Conservation (phyloP, 2,797 vertebrate species). For the Coregonus ussuriensis region DNA sequence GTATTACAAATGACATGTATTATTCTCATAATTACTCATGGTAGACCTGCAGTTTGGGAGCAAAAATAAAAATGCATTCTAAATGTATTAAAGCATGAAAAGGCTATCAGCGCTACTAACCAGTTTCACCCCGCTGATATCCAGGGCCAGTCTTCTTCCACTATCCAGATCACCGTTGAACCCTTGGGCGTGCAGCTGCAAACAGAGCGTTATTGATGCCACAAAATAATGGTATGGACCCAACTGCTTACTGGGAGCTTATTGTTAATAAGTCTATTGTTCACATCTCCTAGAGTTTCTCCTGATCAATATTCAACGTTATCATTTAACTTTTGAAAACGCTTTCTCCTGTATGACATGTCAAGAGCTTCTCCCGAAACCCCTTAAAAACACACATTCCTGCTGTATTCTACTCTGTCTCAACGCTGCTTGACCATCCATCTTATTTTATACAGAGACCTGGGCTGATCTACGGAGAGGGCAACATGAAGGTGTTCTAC, state of each 20-base stretch:
- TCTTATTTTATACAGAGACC: neutral
- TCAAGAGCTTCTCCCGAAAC: neutral
- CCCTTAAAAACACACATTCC: neutral
- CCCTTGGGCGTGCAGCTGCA: conserved; percentile 70
- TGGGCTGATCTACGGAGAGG: neutral
- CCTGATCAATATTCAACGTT: neutral
- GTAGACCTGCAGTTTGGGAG: neutral
- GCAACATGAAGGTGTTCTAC: conserved; percentile 51
- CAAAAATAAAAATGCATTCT: neutral
- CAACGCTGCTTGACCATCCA: neutral
- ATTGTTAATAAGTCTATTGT: neutral
- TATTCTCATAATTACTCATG: neutral
- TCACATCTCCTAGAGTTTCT: neutral
- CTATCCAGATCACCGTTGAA: conserved; percentile 60
- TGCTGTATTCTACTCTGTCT: neutral
- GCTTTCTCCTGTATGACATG: neutral
- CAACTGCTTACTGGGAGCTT: neutral
- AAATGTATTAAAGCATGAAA: neutral
- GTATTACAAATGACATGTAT: neutral
- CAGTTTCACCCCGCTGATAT: conserved; percentile 57
- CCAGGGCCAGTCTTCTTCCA: conserved; percentile 57
- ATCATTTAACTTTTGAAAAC: neutral
- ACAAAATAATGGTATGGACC: neutral
- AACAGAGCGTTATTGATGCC: conserved; percentile 7
- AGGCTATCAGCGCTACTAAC: conserved; percentile 50